Conservation (phyloP, 2,797 vertebrate species). For the Spinus olivaceus region DNA sequence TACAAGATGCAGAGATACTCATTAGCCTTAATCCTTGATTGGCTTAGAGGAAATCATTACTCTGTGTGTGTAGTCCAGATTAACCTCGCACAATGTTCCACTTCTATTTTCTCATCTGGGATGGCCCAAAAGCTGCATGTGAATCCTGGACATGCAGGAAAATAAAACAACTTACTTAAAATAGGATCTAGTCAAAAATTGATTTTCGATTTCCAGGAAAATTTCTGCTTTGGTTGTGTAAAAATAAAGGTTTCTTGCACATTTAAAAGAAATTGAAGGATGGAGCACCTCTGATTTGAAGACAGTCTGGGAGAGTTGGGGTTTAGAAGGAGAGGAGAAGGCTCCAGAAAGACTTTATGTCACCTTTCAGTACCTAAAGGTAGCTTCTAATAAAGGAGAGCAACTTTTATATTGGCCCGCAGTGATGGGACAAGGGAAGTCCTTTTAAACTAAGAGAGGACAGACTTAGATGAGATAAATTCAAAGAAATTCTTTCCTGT, state of each 20-base stretch:
- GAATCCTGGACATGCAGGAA: neutral
- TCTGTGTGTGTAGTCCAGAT: conserved; percentile 37
- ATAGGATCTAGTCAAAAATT: neutral
- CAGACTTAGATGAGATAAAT: neutral
- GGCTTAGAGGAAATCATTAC: conserved; percentile 60
- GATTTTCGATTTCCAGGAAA: neutral
- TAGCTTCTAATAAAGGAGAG: neutral
- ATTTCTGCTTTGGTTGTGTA: neutral
- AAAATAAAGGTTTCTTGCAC: neutral
- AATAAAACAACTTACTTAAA: neutral
- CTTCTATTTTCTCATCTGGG: conserved; percentile 26
- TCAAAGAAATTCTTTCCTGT: neutral
- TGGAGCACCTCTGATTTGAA: neutral
- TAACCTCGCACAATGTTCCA: conserved; percentile 12
- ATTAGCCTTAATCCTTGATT: conserved; percentile 60
- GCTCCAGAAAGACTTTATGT: neutral
- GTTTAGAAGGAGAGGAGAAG: neutral
- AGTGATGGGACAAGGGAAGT: neutral
- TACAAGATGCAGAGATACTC: conserved; percentile 29
- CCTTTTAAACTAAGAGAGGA: neutral
- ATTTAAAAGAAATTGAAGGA: neutral
- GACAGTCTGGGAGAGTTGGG: neutral
- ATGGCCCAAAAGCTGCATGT: neutral
- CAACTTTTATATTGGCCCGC: neutral
- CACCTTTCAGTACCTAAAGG: neutral